These are phyloP conservation scores for Todiramphus saurophagus DNA, from an alignment of 2,113 vertebrate species.

Conservation along the genomic window DNA sequence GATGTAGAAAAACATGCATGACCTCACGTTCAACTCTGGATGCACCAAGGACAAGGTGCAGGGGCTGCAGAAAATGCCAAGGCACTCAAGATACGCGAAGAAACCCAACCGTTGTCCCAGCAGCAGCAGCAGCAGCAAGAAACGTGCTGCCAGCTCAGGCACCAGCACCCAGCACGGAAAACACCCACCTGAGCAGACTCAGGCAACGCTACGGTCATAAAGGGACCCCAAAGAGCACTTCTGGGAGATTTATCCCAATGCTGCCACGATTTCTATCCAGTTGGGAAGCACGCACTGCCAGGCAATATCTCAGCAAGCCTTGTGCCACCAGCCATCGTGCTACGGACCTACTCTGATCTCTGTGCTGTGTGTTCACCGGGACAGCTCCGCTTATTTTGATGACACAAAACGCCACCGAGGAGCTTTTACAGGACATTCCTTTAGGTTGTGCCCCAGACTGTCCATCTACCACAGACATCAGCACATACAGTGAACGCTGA, in stretches of 20 bases:
- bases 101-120: rapidly evolving
- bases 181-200: not conserved
- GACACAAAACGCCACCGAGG: too few relatives aligned
- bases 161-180: not conserved
- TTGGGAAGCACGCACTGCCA: not conserved
- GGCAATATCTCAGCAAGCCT: not conserved
- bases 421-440: not conserved
- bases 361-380: too few relatives aligned
- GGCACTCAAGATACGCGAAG: rapidly evolving
- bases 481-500: not conserved
- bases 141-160: too few relatives aligned
- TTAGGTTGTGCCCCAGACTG: not conserved
- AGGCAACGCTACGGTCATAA: not conserved
- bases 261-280: not conserved
- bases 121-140: not conserved
- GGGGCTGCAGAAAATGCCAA: not conserved
- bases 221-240: too few relatives aligned
- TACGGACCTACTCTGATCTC: not conserved
- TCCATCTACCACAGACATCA: not conserved
- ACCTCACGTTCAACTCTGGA: not conserved
- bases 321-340: not conserved
- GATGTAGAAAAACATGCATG: rapidly evolving
- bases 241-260: not conserved
- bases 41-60: not conserved
- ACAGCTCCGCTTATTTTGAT: not conserved